These are phyloP conservation scores for Aspidiotus destructor DNA, from an alignment of 2,888 invertebrate genomes.

Conservation along the genomic window DNA sequence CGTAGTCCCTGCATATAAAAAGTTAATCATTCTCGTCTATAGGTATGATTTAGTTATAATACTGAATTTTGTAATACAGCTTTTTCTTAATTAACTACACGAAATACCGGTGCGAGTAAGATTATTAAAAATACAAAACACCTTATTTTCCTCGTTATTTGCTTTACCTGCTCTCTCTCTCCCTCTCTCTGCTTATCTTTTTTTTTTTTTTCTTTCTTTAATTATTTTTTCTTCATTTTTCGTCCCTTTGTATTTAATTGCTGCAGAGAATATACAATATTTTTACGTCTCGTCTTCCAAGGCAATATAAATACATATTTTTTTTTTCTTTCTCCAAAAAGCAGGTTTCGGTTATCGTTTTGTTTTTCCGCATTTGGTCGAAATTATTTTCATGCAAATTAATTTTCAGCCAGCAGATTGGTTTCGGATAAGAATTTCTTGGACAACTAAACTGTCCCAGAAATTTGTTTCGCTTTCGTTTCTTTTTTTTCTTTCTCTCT, in stretches of 20 bases:
- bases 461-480: constrained; percentile 1
- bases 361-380: not conserved
- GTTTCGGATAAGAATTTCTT: constrained; percentile 5
- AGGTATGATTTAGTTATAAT: constrained; percentile 22
- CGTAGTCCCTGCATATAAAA: constrained; percentile 34
- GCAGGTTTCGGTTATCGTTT: not conserved
- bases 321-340: not conserved
- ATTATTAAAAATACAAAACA: not conserved
- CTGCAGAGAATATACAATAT: not conserved
- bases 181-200: not conserved
- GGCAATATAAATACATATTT: not conserved
- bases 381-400: constrained; percentile 6
- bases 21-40: constrained; percentile 21
- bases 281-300: not conserved
- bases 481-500: constrained; percentile 3
- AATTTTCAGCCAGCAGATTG: constrained; percentile 8
- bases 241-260: not conserved
- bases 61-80: constrained; percentile 3
- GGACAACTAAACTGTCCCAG: not conserved
- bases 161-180: not conserved
- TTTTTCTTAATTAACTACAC: not conserved
- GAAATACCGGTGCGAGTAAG: not conserved
- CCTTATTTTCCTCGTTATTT: not conserved
- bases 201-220: constrained; percentile 1
- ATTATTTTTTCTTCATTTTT: constrained; percentile 6